These are phyloP conservation scores for Oostethus manadensis DNA, from an alignment of 2,113 vertebrate genomes.

Conservation along the genomic window DNA sequence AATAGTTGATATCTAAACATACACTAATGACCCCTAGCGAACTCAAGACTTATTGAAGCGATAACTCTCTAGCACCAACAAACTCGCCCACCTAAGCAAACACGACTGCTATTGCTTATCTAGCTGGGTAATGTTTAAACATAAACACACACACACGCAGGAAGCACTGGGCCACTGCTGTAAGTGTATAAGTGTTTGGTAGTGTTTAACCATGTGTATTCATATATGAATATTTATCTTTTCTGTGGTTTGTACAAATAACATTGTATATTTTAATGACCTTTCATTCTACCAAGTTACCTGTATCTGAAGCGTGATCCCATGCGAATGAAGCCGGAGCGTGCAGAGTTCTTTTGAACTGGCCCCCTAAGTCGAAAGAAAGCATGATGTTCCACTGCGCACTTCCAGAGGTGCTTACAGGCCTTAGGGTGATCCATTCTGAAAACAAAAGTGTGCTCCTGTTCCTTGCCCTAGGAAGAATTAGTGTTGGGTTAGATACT, in stretches of 20 bases:
- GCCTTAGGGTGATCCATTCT: conserved; percentile 96
- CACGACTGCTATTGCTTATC: conserved; percentile 40
- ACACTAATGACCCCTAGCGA: conserved; percentile 40
- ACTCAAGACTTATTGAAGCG: conserved; percentile 42
- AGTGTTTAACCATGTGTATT: conserved; percentile 28
- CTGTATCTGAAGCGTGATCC: conserved; percentile 97
- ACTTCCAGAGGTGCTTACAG: conserved; percentile 98
- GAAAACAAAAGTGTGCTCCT: conserved; percentile 98
- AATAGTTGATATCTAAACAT: conserved; percentile 9
- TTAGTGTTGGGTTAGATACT: background rate
- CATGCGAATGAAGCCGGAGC: conserved; percentile 88
- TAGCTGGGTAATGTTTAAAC: conserved; percentile 54
- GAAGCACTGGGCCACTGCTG: conserved; percentile 14
- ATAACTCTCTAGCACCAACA: conserved; percentile 47
- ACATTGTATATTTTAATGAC: background rate
- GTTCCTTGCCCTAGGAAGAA: conserved; percentile 86
- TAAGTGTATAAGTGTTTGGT: background rate
- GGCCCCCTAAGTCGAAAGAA: conserved; percentile 95
- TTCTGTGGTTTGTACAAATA: no score
- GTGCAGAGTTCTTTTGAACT: conserved; percentile 82
- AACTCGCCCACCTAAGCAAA: conserved; percentile 52
- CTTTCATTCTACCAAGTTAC: conserved; percentile 52
- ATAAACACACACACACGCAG: conserved; percentile 15
- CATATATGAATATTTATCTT: background rate
- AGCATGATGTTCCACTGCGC: conserved; percentile 94